Base-by-base conservation (phyloP, 1,140 invertebrate genomes). In the Drosophila virilis region DNA sequence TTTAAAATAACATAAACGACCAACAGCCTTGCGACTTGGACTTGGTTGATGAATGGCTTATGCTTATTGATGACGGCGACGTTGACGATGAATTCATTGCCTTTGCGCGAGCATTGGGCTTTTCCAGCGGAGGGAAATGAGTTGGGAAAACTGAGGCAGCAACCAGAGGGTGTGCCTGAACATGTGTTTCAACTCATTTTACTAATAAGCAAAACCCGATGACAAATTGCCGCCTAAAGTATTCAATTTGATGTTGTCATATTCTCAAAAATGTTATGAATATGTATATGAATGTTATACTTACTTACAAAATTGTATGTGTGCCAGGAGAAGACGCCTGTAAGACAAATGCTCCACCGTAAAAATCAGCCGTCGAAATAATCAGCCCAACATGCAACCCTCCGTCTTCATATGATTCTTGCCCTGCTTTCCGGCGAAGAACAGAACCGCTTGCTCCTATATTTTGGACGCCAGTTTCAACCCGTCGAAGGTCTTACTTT, bases 171-270 rank as follows among this genome's bases (percentile, higher is more conserved):
- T 8, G 12, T 46, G 51, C n/a, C 15, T 50, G 45, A 73, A 83
- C 84, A 84, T 89, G 85, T 89, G 84, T 90, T 89, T 84, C 70
- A 55, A 50, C 77, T 89, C 84, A 89, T 89, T 84, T 90, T 78
- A 89, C 84, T 89, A 89, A 89, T 89, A 84, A 89, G 84, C 80
- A 80, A 61, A 79, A 83, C 54, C 61, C 66, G 69, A 80, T 88
- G 76, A 83, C 83, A 88, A 88, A 83, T 88, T 88, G 77, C 76
- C 73, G 64, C 43, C 66, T 51, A 65, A 73, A 43, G 50, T 70
- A 77, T 80, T 84, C 61, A 74, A 73, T 84, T 84, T 74, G 51
- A 40, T 51, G 65, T 75, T 84, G 77, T 77, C 73, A 84, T 74
- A 35, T 54, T n/a, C 50, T 54, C 38, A 43, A 52, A 37, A 52